Base-by-base conservation (phyloP, 2,113 vertebrate genomes). In the Pangasianodon hypophthalmus region DNA sequence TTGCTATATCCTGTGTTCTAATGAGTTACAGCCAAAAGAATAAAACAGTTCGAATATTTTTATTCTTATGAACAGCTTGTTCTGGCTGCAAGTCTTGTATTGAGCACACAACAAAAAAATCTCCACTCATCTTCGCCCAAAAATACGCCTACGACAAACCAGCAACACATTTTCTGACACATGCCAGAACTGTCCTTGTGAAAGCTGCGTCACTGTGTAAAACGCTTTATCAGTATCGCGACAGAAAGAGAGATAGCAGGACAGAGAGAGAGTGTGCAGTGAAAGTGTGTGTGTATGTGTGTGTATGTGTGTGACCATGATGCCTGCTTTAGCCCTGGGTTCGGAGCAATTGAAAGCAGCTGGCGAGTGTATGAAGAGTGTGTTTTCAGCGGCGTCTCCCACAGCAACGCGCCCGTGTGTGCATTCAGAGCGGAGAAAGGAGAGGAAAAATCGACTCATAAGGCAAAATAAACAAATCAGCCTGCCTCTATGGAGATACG, bases 401-500 rank as follows among this genome's bases (percentile, higher is more conserved):
- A 92, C 93, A 94, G 95, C 92, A 93, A 96, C 92, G 50, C 86
- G 91, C 91, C 94, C 94, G 92, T 95, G 95, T 94, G 94, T 93
- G 94, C 92, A 95, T 95, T 95, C 93, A 94, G 92, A 92, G 92
- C 18, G n/a, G 88, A 89, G 90, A 84, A 95, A 46, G 89, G 91
- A 95, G 93, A 92, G 96, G 95, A 96, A 96, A 96, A 96, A 95
- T 94, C 94, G 92, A 92, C 94, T 96, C 95, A 95, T 88, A 85
- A 92, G 90, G 92, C 94, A 93, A 89, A 92, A 92, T 94, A 93
- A 94, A 94, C 94, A 95, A 95, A 95, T 92, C 93, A 91, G 91
- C 89, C 77, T 91, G 92, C 77, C 92, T 94, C 92, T 89, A 91
- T 93, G 94, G 95, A 92, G 92, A 93, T 91, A 93, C 89, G 92